Evolutionary conservation across 2,888 invertebrate species (phyloP), one percentile per base, ranked within the genome.

Genomic region (Ochropleura plecta): DNA sequence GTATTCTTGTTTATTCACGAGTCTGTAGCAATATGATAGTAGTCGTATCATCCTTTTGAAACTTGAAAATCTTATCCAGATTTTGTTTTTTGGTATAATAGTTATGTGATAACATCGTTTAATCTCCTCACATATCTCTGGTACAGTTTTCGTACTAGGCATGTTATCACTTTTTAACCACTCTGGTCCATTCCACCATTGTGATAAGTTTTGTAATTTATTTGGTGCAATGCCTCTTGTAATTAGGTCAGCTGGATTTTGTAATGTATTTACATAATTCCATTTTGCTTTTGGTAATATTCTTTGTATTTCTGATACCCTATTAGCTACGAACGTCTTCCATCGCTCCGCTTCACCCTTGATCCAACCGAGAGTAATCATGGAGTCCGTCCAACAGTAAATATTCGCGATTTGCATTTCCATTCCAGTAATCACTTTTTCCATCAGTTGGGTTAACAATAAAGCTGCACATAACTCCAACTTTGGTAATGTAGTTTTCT

Each of bases 131-230:
- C n/a, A n/a, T n/a, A n/a, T n/a, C n/a, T n/a, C n/a, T n/a, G n/a
- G n/a, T n/a, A n/a, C n/a, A n/a, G n/a, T 9, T 46, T 57, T 67
- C 20, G 55, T 67, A 46, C 20, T 14, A 67, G 67, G 55, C 14
- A 67, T 57, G 44, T 67, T 55, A 20, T 67, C 20, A 67, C 67
- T 57, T 57, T 67, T 67, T 67, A 57, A 67, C 67, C 67, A 68
- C 16, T 46, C 46, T 46, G 46, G 46, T 10, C 46, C 48, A 48
- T 48, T 48, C 48, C 48, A 48, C 48, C 48, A 48, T 48, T 46
- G 20, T 5, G 57, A 46, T 57, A 6, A 16, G 18, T 68, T 18
- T 57, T 68, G 57, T 59, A 68, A 18, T 68, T 68, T 57, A 30
- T 59, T 57, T 57, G 46, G 57, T 1, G 57, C 18, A 30, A 68